Base-by-base conservation (phyloP, 2,113 vertebrate species). In the Gobio gobio region DNA sequence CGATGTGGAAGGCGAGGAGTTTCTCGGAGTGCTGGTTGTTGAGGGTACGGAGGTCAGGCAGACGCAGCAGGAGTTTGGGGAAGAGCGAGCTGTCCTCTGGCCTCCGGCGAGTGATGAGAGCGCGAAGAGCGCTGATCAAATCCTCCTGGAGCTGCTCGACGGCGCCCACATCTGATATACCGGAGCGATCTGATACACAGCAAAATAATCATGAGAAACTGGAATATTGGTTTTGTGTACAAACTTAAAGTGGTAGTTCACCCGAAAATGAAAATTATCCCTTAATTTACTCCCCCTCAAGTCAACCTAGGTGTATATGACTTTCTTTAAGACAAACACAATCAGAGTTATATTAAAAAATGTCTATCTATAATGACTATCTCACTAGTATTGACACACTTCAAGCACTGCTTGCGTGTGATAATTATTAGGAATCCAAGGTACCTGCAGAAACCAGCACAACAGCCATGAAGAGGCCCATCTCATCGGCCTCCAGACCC, bases 391-490 rank as follows among this genome's bases (percentile, higher is more conserved):
- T 7, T 20, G 54, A 56, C 54, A 24, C 16, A 36, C 64, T 66
- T 66, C 4, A 3, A 33, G 33, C 4, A 68, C 0, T 40, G 64
- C 33, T 24, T 47, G 12, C 6, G 2, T 10, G 16, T 49, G n/a
- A 18, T 10, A 18, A 63, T 22, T 5, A 45, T 6, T 51, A 1
- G 47, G 33, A 70, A 75, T n/a, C 18, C 33, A 66, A 73, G 12
- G 20, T 49, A 95, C 95, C 95, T 92, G 95, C 94, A 89, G 95
- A 95, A n/a, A 95, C 91, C 87, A 95, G 91, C 86, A 95, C 94
- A 68, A 95, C 93, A 20, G 94, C 94, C 94, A 95, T 95, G 87
- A 95, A 95, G 64, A 95, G 93, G 0, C 93, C 95, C 94, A 94
- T 94, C 85, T 95, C 95, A 56, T 95, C 94, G 6, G 93, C 90